Conservation (phyloP, 1,140 invertebrate genomes). For the Calosoma granatense region DNA sequence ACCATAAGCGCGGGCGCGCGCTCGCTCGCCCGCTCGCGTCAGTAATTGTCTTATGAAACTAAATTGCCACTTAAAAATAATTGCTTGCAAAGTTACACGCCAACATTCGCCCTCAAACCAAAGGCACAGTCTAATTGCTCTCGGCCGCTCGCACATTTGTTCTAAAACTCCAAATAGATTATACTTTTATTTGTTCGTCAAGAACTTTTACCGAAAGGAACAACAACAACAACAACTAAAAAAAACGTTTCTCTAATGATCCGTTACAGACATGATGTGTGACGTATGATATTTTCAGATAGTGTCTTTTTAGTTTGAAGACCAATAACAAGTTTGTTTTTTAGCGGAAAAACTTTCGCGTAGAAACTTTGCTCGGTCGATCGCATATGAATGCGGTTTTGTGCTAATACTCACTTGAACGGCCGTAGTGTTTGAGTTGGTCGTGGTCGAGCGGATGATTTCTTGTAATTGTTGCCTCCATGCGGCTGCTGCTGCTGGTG, state of each 20-base stretch:
- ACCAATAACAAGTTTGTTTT: background rate
- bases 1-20: too few relatives aligned
- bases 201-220: background rate
- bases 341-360: background rate
- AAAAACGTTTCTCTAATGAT: background rate
- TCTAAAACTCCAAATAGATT: background rate
- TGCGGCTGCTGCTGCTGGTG: too few relatives aligned
- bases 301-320: background rate
- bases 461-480: constrained; percentile 19
- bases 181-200: background rate
- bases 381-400: background rate
- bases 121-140: constrained; percentile 1
- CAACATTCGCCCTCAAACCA: background rate
- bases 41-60: constrained; percentile 5
- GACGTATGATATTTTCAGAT: background rate
- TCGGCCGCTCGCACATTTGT: background rate
- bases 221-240: background rate
- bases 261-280: background rate
- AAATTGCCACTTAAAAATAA: constrained; percentile 9
- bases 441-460: constrained; percentile 14
- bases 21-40: too few relatives aligned
- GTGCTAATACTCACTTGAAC: constrained; percentile 26
- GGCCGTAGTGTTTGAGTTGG: constrained; percentile 17
- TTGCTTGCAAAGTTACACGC: background rate
- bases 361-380: background rate